Base-by-base conservation (phyloP, 1,140 invertebrate genomes). In the Polypedilum pembai region DNA sequence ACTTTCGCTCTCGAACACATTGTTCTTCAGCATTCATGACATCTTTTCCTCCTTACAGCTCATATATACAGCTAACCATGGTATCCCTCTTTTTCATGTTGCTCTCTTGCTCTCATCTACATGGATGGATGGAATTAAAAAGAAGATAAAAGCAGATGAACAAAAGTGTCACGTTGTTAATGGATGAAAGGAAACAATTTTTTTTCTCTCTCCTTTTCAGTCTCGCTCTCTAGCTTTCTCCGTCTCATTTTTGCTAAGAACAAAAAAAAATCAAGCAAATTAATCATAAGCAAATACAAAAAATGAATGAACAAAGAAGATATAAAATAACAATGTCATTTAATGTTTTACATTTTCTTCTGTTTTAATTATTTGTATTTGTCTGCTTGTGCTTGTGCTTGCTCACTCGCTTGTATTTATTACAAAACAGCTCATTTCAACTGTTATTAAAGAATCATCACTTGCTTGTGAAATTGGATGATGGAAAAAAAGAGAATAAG, bases 381-480 rank as follows among this genome's bases (percentile, higher is more conserved):
- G 45, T 56, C n/a, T 56, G 45, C n/a, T 56, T 56, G 45, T 56
- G 45, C n/a, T 56, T 56, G 45, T n/a, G n/a, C n/a, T n/a, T n/a
- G n/a, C n/a, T n/a, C n/a, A n/a, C n/a, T 15, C 15, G 8, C 45
- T 56, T 12, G 12, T n/a, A n/a, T 56, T n/a, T 56, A 56, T n/a
- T 33, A 33, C 24, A 33, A 33, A 33, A 33, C 24, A 33, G 24
- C 24, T 33, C 24, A 33, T 33, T 56, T 12, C 45, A 12, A 56
- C 45, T 56, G 12, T 56, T 56, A 56, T 56, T 56, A 56, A 56
- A 56, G 45, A 15, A n/a, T 56, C 45, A 56, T 56, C 45, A 56
- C 12, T 56, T 15, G 45, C 45, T 56, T 56, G 45, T 56, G n/a
- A 56, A 12, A 56, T 56, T 33, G 24, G 24, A 33, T 33, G 24